phyloP scores from a whole-genome alignment of 1,140 invertebrate species.

The Rhagoletis pomonella region DNA sequence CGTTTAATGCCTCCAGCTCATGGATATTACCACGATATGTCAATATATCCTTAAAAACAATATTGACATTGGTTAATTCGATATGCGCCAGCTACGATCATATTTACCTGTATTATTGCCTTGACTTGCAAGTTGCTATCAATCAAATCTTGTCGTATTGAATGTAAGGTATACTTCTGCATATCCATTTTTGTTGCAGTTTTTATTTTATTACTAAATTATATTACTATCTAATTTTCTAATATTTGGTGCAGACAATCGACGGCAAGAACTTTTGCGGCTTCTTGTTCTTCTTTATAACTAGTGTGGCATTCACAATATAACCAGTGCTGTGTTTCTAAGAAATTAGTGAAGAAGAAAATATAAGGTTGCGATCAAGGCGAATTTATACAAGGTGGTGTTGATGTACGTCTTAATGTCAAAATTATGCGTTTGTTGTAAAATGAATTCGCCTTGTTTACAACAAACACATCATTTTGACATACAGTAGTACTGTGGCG shows the following conservation, averaged over 20 bases:
- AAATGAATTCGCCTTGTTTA: too few relatives aligned
- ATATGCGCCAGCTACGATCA: background rate
- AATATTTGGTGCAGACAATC: background rate
- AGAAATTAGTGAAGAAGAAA: too few relatives aligned
- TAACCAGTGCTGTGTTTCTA: background rate
- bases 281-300: background rate
- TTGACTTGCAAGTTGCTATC: conserved; percentile 84
- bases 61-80: conserved; percentile 46
- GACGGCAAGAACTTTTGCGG: background rate
- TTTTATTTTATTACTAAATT: background rate
- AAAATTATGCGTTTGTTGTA: too few relatives aligned
- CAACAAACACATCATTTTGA: too few relatives aligned
- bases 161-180: conserved; percentile 67
- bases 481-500: too few relatives aligned
- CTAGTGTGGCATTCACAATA: conserved; percentile 33
- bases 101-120: conserved; percentile 84
- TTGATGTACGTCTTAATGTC: too few relatives aligned
- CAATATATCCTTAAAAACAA: conserved; percentile 78
- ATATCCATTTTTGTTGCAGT: conserved; percentile 62
- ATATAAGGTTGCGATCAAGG: too few relatives aligned
- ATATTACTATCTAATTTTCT: conserved; percentile 3
- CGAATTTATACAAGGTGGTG: too few relatives aligned
- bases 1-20: conserved; percentile 82
- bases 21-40: conserved; percentile 81
- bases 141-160: conserved; percentile 78